These are phyloP conservation scores for Caenorhabditis plicata DNA, from an alignment of 2,888 invertebrate genomes.

Conservation along the genomic window DNA sequence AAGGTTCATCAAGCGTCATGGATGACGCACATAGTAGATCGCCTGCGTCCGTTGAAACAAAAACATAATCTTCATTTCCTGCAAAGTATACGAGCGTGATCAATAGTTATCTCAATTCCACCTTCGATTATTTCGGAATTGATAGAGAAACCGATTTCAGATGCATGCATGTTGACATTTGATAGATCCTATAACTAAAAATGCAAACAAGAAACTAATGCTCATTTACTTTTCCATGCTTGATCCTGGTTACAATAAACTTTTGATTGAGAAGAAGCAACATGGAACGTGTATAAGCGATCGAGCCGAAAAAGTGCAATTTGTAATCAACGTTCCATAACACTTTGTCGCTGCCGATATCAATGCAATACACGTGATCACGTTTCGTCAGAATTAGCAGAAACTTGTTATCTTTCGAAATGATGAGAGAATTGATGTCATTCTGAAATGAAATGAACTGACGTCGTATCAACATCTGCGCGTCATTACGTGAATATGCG, in stretches of 20 bases:
- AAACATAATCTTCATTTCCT: constrained; percentile 20
- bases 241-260: constrained; percentile 34
- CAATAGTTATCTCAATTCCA: constrained; percentile 1
- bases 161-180: constrained; percentile 44
- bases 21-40: constrained; percentile 15
- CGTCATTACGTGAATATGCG: no score
- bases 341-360: constrained; percentile 22
- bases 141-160: constrained; percentile 40
- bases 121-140: constrained; percentile 31
- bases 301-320: constrained; percentile 38
- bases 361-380: constrained; percentile 35
- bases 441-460: constrained; percentile 4
- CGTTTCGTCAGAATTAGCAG: constrained; percentile 34
- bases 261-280: constrained; percentile 33
- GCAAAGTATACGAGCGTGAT: no score
- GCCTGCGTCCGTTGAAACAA: constrained; percentile 17
- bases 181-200: constrained; percentile 27
- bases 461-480: not conserved
- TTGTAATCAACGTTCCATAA: constrained; percentile 45
- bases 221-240: constrained; percentile 32
- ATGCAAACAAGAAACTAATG: not conserved
- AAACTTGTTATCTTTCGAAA: constrained; percentile 37
- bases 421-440: constrained; percentile 38
- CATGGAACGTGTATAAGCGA: constrained; percentile 22
- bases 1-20: constrained; percentile 25